These are phyloP conservation scores for Pediacus dermestoides DNA, from an alignment of 2,888 invertebrate genomes.

Conservation along the genomic window DNA sequence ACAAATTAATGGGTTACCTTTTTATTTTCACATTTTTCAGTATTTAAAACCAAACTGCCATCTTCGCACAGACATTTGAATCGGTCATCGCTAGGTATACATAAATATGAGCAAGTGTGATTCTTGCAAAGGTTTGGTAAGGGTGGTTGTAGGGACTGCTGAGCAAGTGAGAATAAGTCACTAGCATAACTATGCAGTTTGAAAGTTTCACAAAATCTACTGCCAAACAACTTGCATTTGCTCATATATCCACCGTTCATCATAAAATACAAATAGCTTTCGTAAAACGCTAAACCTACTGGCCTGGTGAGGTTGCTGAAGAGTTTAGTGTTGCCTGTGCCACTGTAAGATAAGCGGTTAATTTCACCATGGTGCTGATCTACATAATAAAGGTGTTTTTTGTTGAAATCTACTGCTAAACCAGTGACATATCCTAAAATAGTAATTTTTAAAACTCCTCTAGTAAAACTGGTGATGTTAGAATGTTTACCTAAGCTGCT, in stretches of 20 bases:
- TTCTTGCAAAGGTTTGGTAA: conserved; percentile 53
- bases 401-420: conserved; percentile 53
- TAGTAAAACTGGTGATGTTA: neutral
- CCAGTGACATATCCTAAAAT: conserved; percentile 46
- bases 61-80: conserved; percentile 58
- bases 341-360: conserved; percentile 50
- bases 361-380: conserved; percentile 58
- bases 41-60: conserved; percentile 48
- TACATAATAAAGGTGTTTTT: conserved; percentile 69
- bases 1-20: neutral
- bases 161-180: conserved; percentile 54
- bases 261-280: conserved; percentile 73
- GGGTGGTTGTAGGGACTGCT: conserved; percentile 55
- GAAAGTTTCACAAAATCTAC: conserved; percentile 51
- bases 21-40: conserved; percentile 38
- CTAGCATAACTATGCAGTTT: conserved; percentile 50
- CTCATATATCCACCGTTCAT: conserved; percentile 55
- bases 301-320: conserved; percentile 56
- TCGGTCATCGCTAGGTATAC: conserved; percentile 52
- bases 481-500: conserved; percentile 26
- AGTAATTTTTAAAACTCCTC: conserved; percentile 6
- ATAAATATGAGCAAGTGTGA: conserved; percentile 59
- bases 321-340: conserved; percentile 47
- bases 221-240: conserved; percentile 59
- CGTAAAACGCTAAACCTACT: conserved; percentile 66